These are phyloP conservation scores for Apeltes quadracus DNA, from an alignment of 2,113 vertebrate genomes.

Conservation along the genomic window DNA sequence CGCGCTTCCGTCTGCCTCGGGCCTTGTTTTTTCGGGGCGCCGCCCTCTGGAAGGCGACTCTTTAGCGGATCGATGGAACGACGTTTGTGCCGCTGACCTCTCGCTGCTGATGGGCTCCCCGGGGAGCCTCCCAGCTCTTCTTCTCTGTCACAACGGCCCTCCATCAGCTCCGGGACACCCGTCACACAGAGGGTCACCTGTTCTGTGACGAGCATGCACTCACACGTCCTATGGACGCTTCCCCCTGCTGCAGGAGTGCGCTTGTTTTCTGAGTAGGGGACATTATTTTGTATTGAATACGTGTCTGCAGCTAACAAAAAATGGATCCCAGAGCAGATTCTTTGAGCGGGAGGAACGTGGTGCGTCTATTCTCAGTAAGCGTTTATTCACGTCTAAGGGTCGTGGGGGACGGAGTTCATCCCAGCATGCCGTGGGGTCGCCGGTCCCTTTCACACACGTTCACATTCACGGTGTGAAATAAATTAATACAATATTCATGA, in stretches of 20 bases:
- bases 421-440: neutral
- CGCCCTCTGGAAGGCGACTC: neutral
- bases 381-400: conserved; percentile 13
- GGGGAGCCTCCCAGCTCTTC: conserved; percentile 27
- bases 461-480: conserved; percentile 24
- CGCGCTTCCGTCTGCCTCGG: neutral
- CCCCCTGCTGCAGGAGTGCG: neutral
- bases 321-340: neutral
- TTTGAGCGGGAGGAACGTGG: neutral
- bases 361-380: neutral
- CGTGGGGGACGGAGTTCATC: neutral
- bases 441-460: neutral
- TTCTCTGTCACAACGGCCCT: neutral
- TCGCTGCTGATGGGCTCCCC: conserved; percentile 25
- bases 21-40: conserved; percentile 19
- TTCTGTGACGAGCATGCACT: neutral
- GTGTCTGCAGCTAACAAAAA: neutral
- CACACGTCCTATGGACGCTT: neutral
- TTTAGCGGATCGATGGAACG: conserved; percentile 58
- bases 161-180: conserved; percentile 6
- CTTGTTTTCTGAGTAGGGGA: neutral
- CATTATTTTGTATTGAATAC: neutral
- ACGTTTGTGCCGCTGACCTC: conserved; percentile 38
- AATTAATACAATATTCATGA: conserved; percentile 41
- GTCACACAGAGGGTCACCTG: neutral